These are phyloP conservation scores for Phymastichus coffea DNA, from an alignment of 1,140 invertebrate genomes.

Conservation along the genomic window DNA sequence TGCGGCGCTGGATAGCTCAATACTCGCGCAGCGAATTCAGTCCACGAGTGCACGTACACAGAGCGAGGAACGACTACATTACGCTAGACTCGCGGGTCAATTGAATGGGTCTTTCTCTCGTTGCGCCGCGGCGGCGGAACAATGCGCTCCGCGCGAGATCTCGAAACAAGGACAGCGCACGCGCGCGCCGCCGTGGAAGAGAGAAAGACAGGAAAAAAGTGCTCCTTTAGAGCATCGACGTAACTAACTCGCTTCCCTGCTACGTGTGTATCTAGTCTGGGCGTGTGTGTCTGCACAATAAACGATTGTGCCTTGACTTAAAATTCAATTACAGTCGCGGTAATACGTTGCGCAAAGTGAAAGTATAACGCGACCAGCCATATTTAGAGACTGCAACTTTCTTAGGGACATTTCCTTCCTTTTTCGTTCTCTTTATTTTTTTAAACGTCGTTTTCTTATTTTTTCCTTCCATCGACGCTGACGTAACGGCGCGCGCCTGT, in stretches of 20 bases:
- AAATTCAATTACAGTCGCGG: conserved; percentile 25
- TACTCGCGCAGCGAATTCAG: too few species aligned
- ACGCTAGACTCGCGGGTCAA: too few species aligned
- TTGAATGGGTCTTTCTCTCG: too few species aligned
- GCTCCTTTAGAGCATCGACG: conserved; percentile 14
- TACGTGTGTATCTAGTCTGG: conserved; percentile 1
- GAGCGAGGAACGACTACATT: too few species aligned
- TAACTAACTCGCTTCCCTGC: conserved; percentile 6
- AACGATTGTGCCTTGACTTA: conserved; percentile 15
- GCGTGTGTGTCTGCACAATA: conserved; percentile 9
- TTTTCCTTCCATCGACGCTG: too few species aligned
- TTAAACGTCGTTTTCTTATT: too few species aligned
- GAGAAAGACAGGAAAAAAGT: background rate
- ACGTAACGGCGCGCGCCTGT: too few species aligned
- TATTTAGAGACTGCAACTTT: conserved; percentile 9
- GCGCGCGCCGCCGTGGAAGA: background rate
- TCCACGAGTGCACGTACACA: too few species aligned
- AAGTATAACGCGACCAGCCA: conserved; percentile 14
- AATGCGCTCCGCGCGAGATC: background rate
- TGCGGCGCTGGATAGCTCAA: too few species aligned
- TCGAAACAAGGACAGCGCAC: conserved; percentile 5
- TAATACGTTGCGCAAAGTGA: conserved; percentile 25
- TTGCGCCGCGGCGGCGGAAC: background rate
- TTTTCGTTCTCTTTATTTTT: too few species aligned
- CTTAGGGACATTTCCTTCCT: background rate